A percentile compares a stretch with the other conserved stretches of the same genome.
These are phyloP conservation scores for Turnix velox DNA, from an alignment of 2,113 vertebrate species.

Conservation along the genomic window DNA sequence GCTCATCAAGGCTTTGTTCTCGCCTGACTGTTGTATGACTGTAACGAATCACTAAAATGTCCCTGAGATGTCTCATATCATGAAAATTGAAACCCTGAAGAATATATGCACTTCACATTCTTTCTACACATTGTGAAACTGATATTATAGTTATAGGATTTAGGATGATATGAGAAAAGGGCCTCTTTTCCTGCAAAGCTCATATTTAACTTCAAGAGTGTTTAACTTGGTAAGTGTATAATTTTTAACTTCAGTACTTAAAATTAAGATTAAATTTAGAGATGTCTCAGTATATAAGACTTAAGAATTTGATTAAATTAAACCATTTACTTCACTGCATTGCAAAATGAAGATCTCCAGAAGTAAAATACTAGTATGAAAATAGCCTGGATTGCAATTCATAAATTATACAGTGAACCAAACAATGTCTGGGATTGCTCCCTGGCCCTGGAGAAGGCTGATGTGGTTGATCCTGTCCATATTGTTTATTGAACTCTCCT, in stretches of 20 bases:
- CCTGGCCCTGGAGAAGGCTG: neutral
- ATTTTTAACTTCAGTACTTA: constrained; percentile 9
- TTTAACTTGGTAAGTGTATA: neutral
- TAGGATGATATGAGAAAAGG: neutral
- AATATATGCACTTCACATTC: neutral
- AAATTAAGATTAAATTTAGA: neutral
- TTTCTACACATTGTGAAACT: constrained; percentile 27
- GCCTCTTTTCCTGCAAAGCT: neutral
- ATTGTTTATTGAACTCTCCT: neutral
- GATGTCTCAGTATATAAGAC: neutral
- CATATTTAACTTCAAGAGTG: neutral
- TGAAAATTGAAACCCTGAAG: constrained; percentile 54
- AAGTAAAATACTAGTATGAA: neutral
- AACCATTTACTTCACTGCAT: neutral
- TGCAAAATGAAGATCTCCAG: neutral
- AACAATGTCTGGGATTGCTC: neutral
- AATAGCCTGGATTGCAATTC: neutral
- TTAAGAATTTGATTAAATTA: constrained; percentile 6
- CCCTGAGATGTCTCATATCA: constrained; percentile 46
- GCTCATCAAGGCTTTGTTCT: constrained; percentile 21
- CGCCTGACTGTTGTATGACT: neutral
- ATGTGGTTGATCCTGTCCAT: neutral
- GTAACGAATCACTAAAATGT: constrained; percentile 55
- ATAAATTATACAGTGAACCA: neutral
- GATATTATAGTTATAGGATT: constrained; percentile 3